Evolutionary conservation across 1,140 invertebrate species (phyloP), one percentile per base, ranked within the genome.

Genomic region (Scaptomyza montana): DNA sequence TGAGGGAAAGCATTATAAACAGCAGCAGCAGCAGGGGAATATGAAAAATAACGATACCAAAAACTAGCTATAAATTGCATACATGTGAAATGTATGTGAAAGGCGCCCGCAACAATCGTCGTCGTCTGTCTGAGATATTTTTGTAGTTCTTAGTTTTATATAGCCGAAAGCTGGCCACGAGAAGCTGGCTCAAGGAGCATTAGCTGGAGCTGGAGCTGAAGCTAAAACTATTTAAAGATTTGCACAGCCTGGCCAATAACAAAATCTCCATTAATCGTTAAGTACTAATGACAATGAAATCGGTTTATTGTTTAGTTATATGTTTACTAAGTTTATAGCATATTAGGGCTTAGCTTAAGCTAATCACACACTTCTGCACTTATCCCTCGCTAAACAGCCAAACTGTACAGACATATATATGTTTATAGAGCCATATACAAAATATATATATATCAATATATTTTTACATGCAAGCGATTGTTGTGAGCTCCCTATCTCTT

Each of bases 331-430:
- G 61, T 77, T 70, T 77, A 81, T 51, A 59, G 62, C 74, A 65
- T 71, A 80, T 68, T 63, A 78, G 87, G 81, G 78, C 64, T 72
- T 87, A 87, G 78, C 71, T 75, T 76, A 56, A 73, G 50, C 55
- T 50, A 55, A 85, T 77, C 62, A 19, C 50, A 68, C 12, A 16
- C 39, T 30, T 33, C 30, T 33, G 33, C 33, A 36, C 6, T 36
- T 36, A 36, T 2, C 9, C 33, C 33, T 36, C 33, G 33, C 33
- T 36, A 9, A 36, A 36, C 65, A 68, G 55, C 62, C 47, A 50
- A 56, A 36, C 43, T 45, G 54, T 70, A 78, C 56, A 84, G 67
- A 67, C 65, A 70, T n/a, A 30, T 30, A 46, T 45, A 39, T 28
- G 41, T 56, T 9, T 10, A 25, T 25, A 39, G 6, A 55, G 10